A percentile compares a stretch with the other conserved stretches of the same genome.
Conservation (phyloP, 1,140 invertebrate genomes). For the Cataglyphis hispanica region DNA sequence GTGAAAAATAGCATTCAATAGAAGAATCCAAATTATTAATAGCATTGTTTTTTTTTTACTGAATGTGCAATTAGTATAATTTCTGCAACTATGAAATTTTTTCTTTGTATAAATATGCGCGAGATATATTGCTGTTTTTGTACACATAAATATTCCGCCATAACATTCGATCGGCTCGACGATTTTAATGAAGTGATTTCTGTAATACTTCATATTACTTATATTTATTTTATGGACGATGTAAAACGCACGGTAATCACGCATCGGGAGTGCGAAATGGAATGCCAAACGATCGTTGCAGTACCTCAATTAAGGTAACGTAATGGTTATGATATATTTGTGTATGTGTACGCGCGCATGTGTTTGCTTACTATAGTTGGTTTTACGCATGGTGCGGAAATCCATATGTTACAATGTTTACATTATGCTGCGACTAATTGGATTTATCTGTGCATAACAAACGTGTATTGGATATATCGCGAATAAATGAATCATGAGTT, state of each 20-base stretch:
- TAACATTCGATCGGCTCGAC: background rate
- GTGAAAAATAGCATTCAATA: background rate
- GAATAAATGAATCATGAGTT: background rate
- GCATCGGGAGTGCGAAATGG: conserved; percentile 19
- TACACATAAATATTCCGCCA: background rate
- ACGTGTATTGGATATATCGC: background rate
- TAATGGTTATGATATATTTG: conserved; percentile 43
- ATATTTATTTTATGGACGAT: conserved; percentile 24
- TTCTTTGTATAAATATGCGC: background rate
- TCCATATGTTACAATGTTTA: conserved; percentile 2
- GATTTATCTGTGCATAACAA: conserved; percentile 15
- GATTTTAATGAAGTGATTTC: conserved; percentile 40
- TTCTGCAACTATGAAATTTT: background rate
- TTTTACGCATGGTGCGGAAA: conserved; percentile 8
- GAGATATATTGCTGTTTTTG: background rate
- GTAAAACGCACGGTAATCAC: conserved; percentile 2
- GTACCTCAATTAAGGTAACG: conserved; percentile 54
- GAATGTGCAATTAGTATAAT: background rate
- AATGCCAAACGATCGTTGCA: conserved; percentile 38
- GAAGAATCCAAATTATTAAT: background rate
- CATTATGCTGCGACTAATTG: background rate
- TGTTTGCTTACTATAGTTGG: conserved; percentile 43
- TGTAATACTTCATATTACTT: conserved; percentile 7
- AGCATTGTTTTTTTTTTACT: background rate
- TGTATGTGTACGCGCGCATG: background rate